Percentiles rank a stretch among this genome's conserved stretches.
Conservation (phyloP, 2,888 invertebrate species). For the Orchesellides sinensis region DNA sequence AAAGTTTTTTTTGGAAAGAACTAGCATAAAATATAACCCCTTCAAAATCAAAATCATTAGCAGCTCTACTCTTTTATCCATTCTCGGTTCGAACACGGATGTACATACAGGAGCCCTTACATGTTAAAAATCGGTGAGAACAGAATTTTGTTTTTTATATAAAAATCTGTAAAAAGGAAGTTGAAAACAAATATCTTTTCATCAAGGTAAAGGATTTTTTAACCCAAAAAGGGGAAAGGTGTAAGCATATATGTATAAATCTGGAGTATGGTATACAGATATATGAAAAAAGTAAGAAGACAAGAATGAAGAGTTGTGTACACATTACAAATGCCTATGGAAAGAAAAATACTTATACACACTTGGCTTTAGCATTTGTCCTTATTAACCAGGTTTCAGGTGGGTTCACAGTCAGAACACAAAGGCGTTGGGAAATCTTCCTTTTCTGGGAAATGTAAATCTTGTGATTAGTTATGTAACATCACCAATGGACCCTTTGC, state of each 20-base stretch:
- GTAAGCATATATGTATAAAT: slow-evolving; percentile 10
- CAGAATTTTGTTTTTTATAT: slow-evolving; percentile 45
- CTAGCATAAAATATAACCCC: slow-evolving; percentile 34
- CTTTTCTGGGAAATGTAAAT: slow-evolving; percentile 62
- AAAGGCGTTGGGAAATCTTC: slow-evolving; percentile 22
- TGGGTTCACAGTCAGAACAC: slow-evolving; percentile 32
- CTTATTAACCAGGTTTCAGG: slow-evolving; percentile 49
- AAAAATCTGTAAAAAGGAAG: slow-evolving; percentile 62
- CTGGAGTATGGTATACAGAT: too few species aligned
- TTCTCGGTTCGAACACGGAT: slow-evolving; percentile 27
- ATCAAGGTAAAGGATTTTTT: slow-evolving; percentile 49
- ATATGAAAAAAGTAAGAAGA: slow-evolving; percentile 18
- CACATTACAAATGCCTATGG: slow-evolving; percentile 26
- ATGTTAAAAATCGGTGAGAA: slow-evolving; percentile 41
- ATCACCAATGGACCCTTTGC: slow-evolving; percentile 22
- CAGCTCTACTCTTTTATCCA: slow-evolving; percentile 7
- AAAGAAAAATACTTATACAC: slow-evolving; percentile 14
- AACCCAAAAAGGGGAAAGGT: slow-evolving; percentile 41
- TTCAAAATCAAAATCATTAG: slow-evolving; percentile 45
- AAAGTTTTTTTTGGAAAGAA: slow-evolving; percentile 43
- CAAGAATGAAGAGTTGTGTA: slow-evolving; percentile 50
- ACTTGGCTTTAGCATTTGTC: slow-evolving; percentile 31
- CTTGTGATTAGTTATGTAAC: slow-evolving; percentile 55
- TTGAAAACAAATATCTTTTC: slow-evolving; percentile 72
- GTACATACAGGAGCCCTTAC: slow-evolving; percentile 24